Percentiles rank a stretch among this genome's conserved stretches.
Evolutionary conservation across 1,140 invertebrate genomes (phyloP).

Genomic region (Nasonia vitripennis): DNA sequence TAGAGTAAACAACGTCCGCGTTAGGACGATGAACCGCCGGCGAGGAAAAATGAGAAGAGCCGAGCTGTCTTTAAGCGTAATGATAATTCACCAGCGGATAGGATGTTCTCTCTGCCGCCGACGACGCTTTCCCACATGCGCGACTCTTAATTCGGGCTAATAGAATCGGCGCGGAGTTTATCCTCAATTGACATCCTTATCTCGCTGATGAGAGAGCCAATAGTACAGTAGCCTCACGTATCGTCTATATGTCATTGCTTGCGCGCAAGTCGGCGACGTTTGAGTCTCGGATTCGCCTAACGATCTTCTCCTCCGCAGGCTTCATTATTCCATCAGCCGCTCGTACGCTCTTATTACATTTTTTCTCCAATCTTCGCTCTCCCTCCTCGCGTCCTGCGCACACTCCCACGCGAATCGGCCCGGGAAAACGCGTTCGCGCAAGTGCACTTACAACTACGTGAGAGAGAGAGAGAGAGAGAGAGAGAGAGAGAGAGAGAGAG

Average conservation of each 20-base stretch:
- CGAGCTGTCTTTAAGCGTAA: too few relatives aligned
- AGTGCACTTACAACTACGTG: too few relatives aligned
- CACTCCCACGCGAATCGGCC: neutral
- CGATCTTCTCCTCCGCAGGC: too few relatives aligned
- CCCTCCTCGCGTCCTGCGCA: too few relatives aligned
- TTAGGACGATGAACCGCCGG: too few relatives aligned
- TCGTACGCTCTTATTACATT: too few relatives aligned
- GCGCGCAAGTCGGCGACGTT: too few relatives aligned
- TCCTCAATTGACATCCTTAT: constrained; percentile 6
- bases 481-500: neutral
- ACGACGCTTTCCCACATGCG: neutral
- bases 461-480: neutral
- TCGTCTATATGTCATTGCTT: neutral
- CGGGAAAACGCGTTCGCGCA: neutral
- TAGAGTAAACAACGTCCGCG: too few relatives aligned
- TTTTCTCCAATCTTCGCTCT: neutral
- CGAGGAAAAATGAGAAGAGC: too few relatives aligned
- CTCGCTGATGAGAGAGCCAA: neutral
- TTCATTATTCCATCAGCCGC: too few relatives aligned
- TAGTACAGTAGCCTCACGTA: neutral
- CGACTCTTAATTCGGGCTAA: neutral
- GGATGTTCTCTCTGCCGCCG: too few relatives aligned
- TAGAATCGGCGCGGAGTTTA: neutral
- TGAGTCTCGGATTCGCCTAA: too few relatives aligned
- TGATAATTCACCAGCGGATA: neutral